A percentile compares a stretch with the other conserved stretches of the same genome.
phyloP scores from a whole-genome alignment of 2,113 vertebrate genomes.

The Albula goreensis region DNA sequence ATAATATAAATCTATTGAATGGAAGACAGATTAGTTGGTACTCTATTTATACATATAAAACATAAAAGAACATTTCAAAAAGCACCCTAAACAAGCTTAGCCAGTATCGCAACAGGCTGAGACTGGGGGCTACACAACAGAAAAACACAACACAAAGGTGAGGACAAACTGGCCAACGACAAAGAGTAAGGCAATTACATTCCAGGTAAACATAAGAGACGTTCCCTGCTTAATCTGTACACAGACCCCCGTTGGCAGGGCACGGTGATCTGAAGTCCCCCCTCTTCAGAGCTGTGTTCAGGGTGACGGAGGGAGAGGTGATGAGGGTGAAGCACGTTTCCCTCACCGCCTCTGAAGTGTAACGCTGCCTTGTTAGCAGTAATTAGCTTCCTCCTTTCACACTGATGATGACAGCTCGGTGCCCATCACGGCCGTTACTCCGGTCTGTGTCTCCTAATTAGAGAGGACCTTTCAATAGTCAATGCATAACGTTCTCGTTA shows the following conservation, averaged over 20 bases:
- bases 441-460: not conserved
- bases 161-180: no score
- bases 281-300: not conserved
- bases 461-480: not conserved
- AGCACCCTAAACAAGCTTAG: no score
- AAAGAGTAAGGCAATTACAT: no score
- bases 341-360: not conserved
- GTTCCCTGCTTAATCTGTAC: not conserved
- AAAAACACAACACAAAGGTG: no score
- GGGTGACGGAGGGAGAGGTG: not conserved
- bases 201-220: no score
- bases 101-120: no score
- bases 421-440: not conserved
- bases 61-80: no score
- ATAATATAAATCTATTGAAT: no score
- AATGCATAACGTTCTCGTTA: no score
- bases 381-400: not conserved
- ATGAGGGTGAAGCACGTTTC: not conserved
- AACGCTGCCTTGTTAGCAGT: not conserved
- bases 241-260: not conserved
- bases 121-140: no score
- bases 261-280: not conserved
- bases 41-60: no score
- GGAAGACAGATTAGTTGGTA: no score
- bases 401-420: not conserved